These are phyloP conservation scores for Digitonthophagus gazella DNA, from an alignment of 2,888 invertebrate species.

Conservation along the genomic window DNA sequence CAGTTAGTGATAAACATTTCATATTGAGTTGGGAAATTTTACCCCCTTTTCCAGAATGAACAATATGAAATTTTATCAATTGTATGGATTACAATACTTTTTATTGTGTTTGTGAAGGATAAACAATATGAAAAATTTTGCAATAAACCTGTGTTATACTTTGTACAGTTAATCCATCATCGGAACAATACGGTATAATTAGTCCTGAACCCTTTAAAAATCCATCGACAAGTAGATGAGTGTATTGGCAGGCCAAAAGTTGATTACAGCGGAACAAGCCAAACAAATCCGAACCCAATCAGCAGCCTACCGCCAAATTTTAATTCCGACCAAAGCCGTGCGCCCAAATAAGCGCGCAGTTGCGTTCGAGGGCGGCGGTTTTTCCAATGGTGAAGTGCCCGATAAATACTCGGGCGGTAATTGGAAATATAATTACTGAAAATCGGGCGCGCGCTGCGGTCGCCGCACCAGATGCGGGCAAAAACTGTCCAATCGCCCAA, in stretches of 20 bases:
- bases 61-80: too few species aligned
- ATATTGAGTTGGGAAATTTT: too few species aligned
- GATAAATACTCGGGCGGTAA: not conserved
- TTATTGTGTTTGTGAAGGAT: too few species aligned
- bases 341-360: not conserved
- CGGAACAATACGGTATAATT: not conserved
- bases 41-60: too few species aligned
- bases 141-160: too few species aligned
- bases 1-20: too few species aligned
- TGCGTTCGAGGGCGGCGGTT: not conserved
- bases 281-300: not conserved
- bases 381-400: not conserved
- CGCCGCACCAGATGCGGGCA: not conserved
- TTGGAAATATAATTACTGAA: not conserved
- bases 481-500: not conserved
- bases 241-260: not conserved
- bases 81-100: too few species aligned
- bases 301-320: not conserved
- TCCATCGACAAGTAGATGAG: not conserved
- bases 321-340: not conserved
- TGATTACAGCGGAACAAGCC: not conserved
- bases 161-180: not conserved
- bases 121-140: too few species aligned
- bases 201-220: not conserved
- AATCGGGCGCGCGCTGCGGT: not conserved